These are phyloP conservation scores for Chirona hameri DNA, from an alignment of 2,888 invertebrate genomes.

Conservation along the genomic window DNA sequence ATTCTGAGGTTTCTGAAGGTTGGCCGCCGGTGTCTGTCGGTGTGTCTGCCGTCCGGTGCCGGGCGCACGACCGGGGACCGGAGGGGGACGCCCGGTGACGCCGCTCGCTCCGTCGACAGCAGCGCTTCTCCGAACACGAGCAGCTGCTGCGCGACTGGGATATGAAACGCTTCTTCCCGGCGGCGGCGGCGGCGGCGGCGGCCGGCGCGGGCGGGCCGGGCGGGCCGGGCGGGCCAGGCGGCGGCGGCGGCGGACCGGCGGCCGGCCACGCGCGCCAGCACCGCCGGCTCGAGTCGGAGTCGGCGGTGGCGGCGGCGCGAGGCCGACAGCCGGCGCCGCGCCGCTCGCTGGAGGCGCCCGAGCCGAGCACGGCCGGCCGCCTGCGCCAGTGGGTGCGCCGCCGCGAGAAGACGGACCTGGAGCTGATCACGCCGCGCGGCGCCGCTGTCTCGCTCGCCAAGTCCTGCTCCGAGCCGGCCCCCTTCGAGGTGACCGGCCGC, in stretches of 20 bases:
- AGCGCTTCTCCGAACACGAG: slow-evolving; percentile 59
- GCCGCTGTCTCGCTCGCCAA: slow-evolving; percentile 47
- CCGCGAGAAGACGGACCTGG: slow-evolving; percentile 77
- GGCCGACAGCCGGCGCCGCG: slow-evolving; percentile 30
- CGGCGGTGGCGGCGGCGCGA: slow-evolving; percentile 68
- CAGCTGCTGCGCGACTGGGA: slow-evolving; percentile 83
- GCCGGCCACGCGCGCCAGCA: slow-evolving; percentile 49
- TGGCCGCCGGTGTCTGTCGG: no score
- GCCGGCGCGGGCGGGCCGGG: no score
- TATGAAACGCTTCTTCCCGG: slow-evolving; percentile 74
- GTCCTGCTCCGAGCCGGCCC: slow-evolving; percentile 11
- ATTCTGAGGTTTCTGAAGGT: no score
- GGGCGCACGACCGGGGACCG: no score
- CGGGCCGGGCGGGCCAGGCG: no score
- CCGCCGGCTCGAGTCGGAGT: slow-evolving; percentile 69
- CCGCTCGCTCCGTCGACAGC: slow-evolving; percentile 41
- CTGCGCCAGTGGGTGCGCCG: slow-evolving; percentile 58
- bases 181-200: background rate
- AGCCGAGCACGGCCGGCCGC: slow-evolving; percentile 13
- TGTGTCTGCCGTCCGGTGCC: no score
- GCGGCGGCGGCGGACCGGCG: slow-evolving; percentile 27
- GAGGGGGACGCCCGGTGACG: slow-evolving; percentile 39
- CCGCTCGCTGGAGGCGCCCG: slow-evolving; percentile 9
- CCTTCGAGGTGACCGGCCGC: background rate
- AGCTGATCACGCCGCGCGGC: slow-evolving; percentile 43